Base-by-base conservation (phyloP, 2,888 invertebrate genomes). In the Elegia similella region DNA sequence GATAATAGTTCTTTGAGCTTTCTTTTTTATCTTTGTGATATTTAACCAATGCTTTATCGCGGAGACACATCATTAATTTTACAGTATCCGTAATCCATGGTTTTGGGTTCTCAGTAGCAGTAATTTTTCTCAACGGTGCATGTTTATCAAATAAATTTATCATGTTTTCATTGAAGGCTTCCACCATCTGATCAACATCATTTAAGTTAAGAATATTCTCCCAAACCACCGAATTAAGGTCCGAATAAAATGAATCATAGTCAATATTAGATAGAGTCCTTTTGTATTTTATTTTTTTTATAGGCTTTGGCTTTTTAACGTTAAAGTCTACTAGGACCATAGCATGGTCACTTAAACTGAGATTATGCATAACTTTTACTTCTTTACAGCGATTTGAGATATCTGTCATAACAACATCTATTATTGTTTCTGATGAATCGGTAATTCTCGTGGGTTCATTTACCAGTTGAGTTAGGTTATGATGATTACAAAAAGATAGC, bases 41-140 rank as follows among this genome's bases (percentile, higher is more conserved):
- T 38, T 53, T 61, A 7, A 7, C n/a, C 8, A 57, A 30, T 0
- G 63, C 65, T 5, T 53, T 52, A 52, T 66, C 56, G 6, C 61
- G 47, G 23, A 64, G 38, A 7, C 23, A 43, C 63, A 65, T 68
- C 60, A 66, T 65, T 12, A 55, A 50, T 56, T n/a, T n/a, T n/a
- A n/a, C n/a, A n/a, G n/a, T n/a, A n/a, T n/a, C n/a, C n/a, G n/a
- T n/a, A n/a, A n/a, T n/a, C n/a, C n/a, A n/a, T n/a, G n/a, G n/a
- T n/a, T n/a, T n/a, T n/a, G n/a, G n/a, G n/a, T n/a, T n/a, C n/a
- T n/a, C n/a, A n/a, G n/a, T n/a, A n/a, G n/a, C n/a, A n/a, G n/a
- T n/a, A n/a, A n/a, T n/a, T n/a, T 54, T 13, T 55, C 6, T 16
- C 55, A 0, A 60, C 1, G 65, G 67, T 0, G 67, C 62, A 43